Evolutionary conservation across 1,140 invertebrate species (phyloP).

Genomic region (Bombus impatiens): DNA sequence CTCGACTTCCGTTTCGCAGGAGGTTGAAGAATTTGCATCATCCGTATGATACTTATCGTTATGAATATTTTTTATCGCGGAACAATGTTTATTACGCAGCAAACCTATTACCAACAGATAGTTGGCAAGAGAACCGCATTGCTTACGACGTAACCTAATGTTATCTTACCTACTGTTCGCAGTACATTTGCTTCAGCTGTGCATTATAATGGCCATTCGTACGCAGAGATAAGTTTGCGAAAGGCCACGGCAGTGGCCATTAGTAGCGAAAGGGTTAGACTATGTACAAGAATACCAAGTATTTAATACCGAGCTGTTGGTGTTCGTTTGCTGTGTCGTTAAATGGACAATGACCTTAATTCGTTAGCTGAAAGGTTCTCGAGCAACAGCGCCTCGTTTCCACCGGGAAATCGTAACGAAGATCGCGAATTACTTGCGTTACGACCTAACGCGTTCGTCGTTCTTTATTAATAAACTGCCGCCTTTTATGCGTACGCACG

Average conservation of each 20-base stretch:
- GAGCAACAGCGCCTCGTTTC: neutral
- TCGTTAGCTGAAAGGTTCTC: neutral
- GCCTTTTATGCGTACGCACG: too few relatives aligned
- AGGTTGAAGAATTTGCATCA: neutral
- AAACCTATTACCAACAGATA: neutral
- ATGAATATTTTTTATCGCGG: too few relatives aligned
- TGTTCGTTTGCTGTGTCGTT: neutral
- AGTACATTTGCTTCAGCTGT: neutral
- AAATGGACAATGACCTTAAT: neutral
- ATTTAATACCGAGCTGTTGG: neutral
- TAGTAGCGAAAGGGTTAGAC: constrained; percentile 2
- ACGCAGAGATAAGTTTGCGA: neutral
- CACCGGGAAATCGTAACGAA: too few relatives aligned
- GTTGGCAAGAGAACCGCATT: neutral
- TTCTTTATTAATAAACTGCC: too few relatives aligned
- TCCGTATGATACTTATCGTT: neutral
- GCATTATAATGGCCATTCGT: neutral
- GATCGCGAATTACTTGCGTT: too few relatives aligned
- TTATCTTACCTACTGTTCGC: neutral
- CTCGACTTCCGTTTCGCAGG: neutral
- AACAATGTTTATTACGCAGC: neutral
- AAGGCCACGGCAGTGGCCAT: neutral
- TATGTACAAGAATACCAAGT: neutral
- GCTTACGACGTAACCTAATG: neutral
- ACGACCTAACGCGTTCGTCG: too few relatives aligned